A percentile compares a stretch with the other conserved stretches of the same genome.
Evolutionary conservation across 2,797 vertebrate genomes (phyloP).

Genomic region (Urosaurus nigricauda): DNA sequence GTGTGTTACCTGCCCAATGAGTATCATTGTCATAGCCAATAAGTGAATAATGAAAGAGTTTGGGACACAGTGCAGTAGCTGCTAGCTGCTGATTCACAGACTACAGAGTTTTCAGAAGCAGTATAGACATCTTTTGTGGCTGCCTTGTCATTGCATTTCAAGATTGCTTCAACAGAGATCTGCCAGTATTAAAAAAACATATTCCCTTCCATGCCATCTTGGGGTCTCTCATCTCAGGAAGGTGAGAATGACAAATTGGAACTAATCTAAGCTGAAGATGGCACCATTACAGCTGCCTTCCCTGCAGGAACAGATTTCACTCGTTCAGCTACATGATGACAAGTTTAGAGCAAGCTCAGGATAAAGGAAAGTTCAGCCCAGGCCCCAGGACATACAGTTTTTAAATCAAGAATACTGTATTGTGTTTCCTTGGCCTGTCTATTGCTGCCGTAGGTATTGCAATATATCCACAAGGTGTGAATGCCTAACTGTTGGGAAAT

Average conservation of each 20-base stretch:
- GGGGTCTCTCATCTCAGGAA: conserved; percentile 63
- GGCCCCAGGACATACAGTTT: conserved; percentile 70
- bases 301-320: conserved; percentile 73
- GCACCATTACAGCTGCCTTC: conserved; percentile 67
- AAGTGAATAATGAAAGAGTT: neutral
- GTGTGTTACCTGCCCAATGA: conserved; percentile 36
- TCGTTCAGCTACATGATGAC: conserved; percentile 69
- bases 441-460: conserved; percentile 40
- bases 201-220: conserved; percentile 47
- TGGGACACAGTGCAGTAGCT: rapidly evolving
- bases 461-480: conserved; percentile 62
- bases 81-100: conserved; percentile 1
- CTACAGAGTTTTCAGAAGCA: conserved; percentile 43
- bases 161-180: conserved; percentile 42
- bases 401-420: conserved; percentile 66
- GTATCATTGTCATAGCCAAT: conserved; percentile 4
- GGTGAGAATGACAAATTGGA: conserved; percentile 76
- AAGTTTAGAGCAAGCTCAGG: conserved; percentile 64
- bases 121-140: neutral
- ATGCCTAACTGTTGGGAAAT: conserved; percentile 33
- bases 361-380: conserved; percentile 77
- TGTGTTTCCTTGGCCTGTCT: conserved; percentile 40
- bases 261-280: conserved; percentile 66
- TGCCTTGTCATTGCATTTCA: conserved; percentile 56
- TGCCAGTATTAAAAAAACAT: conserved; percentile 53